Evolutionary conservation across 2,888 invertebrate genomes (phyloP).

Genomic region (Stenichneumon culpator): DNA sequence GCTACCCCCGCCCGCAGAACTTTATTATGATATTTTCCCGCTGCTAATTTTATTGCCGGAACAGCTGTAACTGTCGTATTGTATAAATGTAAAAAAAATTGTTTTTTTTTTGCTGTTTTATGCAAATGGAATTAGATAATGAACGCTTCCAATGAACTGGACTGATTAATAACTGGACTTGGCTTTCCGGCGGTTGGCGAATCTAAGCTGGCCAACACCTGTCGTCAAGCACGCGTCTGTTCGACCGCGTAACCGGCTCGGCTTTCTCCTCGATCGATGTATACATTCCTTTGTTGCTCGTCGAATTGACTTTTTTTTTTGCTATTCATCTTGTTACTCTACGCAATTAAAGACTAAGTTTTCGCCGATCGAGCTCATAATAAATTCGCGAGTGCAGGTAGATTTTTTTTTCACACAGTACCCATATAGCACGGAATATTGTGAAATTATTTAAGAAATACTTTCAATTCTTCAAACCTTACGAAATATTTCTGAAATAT

Average conservation of each 20-base stretch:
- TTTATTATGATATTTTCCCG: conserved; percentile 4
- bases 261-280: too few species aligned
- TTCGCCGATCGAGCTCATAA: neutral
- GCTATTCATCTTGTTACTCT: neutral
- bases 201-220: conserved; percentile 32
- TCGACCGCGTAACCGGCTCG: neutral
- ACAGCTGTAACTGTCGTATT: conserved; percentile 14
- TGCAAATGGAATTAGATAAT: neutral
- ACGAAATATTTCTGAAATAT: too few species aligned
- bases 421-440: neutral
- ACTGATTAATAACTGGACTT: neutral
- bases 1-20: neutral
- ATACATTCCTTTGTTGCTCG: neutral
- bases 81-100: neutral
- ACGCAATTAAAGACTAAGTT: neutral
- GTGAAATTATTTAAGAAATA: too few species aligned
- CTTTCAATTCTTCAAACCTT: too few species aligned
- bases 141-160: neutral
- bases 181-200: neutral
- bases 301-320: neutral
- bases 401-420: neutral
- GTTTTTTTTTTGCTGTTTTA: neutral
- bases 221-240: conserved; percentile 15
- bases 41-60: conserved; percentile 6
- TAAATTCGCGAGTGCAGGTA: neutral